These are phyloP conservation scores for Lophius piscatorius DNA, from an alignment of 2,113 vertebrate genomes.

Conservation along the genomic window DNA sequence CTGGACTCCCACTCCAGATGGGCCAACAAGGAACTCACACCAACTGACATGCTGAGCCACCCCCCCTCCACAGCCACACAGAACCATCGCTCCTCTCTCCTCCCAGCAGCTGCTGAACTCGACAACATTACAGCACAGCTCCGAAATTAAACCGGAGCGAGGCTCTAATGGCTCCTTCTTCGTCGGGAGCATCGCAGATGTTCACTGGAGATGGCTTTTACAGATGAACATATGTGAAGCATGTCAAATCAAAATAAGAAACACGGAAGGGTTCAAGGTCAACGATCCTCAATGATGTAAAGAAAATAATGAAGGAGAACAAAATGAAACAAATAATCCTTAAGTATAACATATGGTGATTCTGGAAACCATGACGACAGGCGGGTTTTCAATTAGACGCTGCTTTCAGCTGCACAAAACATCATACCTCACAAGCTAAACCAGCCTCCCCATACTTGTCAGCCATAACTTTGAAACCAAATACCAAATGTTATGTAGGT, in stretches of 20 bases:
- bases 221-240: conserved; percentile 51
- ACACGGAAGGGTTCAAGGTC: conserved; percentile 47
- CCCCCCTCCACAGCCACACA: conserved; percentile 58
- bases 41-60: conserved; percentile 58
- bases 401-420: too few species aligned
- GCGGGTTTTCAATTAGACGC: too few species aligned
- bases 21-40: conserved; percentile 63
- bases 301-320: too few species aligned
- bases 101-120: conserved; percentile 69
- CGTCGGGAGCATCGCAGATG: conserved; percentile 63
- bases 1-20: conserved; percentile 72
- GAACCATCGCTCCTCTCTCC: conserved; percentile 56
- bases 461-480: too few species aligned
- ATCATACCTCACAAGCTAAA: too few species aligned
- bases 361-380: too few species aligned
- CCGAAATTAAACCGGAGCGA: conserved; percentile 53
- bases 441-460: too few species aligned
- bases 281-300: conserved; percentile 35
- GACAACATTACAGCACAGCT: conserved; percentile 58
- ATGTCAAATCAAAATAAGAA: conserved; percentile 63
- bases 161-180: conserved; percentile 58
- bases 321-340: too few species aligned
- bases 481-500: too few species aligned
- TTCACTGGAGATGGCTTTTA: conserved; percentile 54
- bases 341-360: too few species aligned